These are phyloP conservation scores for Peromyscus polionotus DNA, from an alignment of 2,113 vertebrate species.

Conservation along the genomic window DNA sequence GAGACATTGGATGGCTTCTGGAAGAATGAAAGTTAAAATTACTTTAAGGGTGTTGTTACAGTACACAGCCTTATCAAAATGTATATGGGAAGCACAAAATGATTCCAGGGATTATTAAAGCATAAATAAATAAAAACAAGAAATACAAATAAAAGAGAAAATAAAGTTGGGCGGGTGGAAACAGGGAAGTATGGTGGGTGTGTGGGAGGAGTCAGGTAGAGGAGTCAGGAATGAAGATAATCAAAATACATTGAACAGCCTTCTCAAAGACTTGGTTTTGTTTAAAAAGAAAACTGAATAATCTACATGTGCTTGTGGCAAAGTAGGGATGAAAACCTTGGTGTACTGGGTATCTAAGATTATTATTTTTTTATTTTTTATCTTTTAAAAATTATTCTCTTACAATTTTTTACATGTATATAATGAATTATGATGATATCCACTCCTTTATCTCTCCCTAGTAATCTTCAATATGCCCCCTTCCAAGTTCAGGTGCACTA, in stretches of 20 bases:
- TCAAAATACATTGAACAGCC: not conserved
- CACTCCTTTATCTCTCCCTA: not conserved
- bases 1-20: not conserved
- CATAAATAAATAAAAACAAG: not conserved
- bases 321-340: not conserved
- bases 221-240: not conserved
- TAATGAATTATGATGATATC: not conserved
- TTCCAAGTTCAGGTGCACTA: not conserved
- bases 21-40: not conserved
- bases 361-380: slow-evolving; percentile 36
- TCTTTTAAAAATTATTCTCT: not conserved
- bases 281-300: not conserved
- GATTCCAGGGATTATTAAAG: not conserved
- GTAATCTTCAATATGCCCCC: not conserved
- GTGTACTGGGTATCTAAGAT: not conserved
- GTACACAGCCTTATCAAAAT: not conserved
- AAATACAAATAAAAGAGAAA: not conserved
- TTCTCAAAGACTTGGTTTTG: not conserved
- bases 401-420: not conserved
- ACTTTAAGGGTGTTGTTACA: not conserved
- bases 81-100: not conserved
- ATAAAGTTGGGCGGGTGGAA: not conserved
- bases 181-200: not conserved
- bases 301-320: not conserved
- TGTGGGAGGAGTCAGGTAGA: not conserved